Evolutionary conservation across 2,113 vertebrate species (phyloP), one percentile per base, ranked within the genome.

Genomic region (Hippocampus mohnikei): DNA sequence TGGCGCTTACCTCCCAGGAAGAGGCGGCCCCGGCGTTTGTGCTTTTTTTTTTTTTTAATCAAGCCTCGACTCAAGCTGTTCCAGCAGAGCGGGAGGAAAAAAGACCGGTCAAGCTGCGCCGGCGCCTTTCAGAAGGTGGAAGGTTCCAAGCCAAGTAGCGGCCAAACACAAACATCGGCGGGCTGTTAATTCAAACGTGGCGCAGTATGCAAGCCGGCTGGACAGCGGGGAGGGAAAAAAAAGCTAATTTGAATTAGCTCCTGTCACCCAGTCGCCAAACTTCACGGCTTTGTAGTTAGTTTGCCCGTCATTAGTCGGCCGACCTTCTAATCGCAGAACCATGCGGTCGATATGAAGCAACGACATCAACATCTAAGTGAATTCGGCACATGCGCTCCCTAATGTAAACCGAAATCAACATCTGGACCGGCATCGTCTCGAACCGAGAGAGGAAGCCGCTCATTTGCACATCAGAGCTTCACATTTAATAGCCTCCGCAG

Each of bases 391-490:
- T 44, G 75, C 69, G 0, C 61, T 77, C 78, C 69, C 74, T 81
- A 88, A 86, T 85, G 71, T 77, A 67, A 69, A 79, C 72, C 70
- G 60, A 86, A 89, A 89, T 85, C 87, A 91, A 89, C 78, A 86
- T 27, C 66, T 70, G 27, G 81, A 78, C 71, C 62, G 77, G 81
- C 72, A 82, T 70, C 44, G 83, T 78, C 68, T 65, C 72, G 27
- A 76, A 77, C 63, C 9, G 11, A 80, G 77, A 81, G 83, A 71
- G 79, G 80, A 81, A 83, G 83, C 52, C 69, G 83, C 90, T 93
- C 88, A 92, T 93, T 92, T 92, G 85, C 92, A 93, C 90, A 90
- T 92, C 90, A 92, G 85, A 92, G 85, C 84, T 80, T 59, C 64
- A 84, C 41, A 65, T 33, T 82, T 83, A 74, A 84, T 83, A 79